Evolutionary conservation across 2,888 invertebrate species (phyloP).

Genomic region (Amiota communis): DNA sequence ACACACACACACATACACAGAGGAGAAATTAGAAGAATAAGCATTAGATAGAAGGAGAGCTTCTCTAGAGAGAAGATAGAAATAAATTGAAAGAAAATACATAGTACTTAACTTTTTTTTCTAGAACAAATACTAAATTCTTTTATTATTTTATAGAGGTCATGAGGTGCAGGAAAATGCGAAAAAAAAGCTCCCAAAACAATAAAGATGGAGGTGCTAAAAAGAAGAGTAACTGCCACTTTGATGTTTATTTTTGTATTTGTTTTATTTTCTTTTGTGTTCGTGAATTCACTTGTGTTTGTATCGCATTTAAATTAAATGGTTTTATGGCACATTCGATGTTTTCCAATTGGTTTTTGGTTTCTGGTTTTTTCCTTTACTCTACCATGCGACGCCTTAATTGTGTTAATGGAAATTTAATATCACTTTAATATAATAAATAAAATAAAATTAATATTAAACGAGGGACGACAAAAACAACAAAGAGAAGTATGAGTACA

Average conservation of each 20-base stretch:
- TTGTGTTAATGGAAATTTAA: neutral
- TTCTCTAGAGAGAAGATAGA: too few species aligned
- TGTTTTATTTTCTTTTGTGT: too few species aligned
- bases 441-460: too few species aligned
- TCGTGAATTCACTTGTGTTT: neutral
- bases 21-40: too few species aligned
- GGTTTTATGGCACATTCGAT: conserved; percentile 6
- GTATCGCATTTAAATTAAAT: conserved; percentile 1
- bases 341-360: neutral
- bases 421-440: neutral
- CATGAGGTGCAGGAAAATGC: too few species aligned
- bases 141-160: too few species aligned
- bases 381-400: neutral
- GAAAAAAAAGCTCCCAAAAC: too few species aligned
- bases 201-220: too few species aligned
- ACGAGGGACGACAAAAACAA: neutral
- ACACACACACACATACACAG: neutral
- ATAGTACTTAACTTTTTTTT: conserved; percentile 7
- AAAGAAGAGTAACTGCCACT: neutral
- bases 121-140: neutral
- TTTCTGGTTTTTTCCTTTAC: neutral
- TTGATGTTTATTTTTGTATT: neutral
- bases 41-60: too few species aligned
- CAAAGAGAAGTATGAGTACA: neutral
- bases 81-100: neutral